A percentile compares a stretch with the other conserved stretches of the same genome.
These are phyloP conservation scores for Poecile atricapillus DNA, from an alignment of 2,113 vertebrate genomes.

Conservation along the genomic window DNA sequence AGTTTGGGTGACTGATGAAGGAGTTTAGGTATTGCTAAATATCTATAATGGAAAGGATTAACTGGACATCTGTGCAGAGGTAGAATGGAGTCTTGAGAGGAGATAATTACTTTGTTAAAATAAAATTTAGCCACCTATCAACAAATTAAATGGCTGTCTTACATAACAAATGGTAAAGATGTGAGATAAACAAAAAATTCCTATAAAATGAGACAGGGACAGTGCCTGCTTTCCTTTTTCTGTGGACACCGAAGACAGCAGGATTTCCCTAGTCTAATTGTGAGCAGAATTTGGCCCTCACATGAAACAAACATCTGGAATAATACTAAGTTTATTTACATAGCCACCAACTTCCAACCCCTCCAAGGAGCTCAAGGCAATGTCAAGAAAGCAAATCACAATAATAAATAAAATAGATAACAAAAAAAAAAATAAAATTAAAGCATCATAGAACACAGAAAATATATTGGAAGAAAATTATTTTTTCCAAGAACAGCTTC, in stretches of 20 bases:
- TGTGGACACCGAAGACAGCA: not conserved
- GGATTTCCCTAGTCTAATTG: constrained; percentile 31
- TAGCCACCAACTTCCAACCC: constrained; percentile 25
- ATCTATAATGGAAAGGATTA: not conserved
- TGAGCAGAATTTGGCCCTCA: constrained; percentile 43
- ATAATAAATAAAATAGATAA: constrained; percentile 48
- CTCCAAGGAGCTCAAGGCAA: not conserved
- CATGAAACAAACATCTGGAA: constrained; percentile 56
- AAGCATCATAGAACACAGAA: not conserved
- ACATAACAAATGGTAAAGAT: not conserved
- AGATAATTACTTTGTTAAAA: not conserved
- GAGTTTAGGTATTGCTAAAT: not conserved
- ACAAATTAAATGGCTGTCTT: not conserved
- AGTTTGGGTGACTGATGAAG: not conserved
- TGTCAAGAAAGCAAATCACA: constrained; percentile 14
- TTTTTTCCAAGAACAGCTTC: constrained; percentile 36
- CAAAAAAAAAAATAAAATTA: constrained; percentile 49
- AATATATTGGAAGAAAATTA: not conserved
- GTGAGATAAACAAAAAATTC: not conserved
- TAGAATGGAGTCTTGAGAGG: not conserved
- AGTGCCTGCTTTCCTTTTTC: not conserved
- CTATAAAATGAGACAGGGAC: not conserved
- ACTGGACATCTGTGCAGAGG: not conserved
- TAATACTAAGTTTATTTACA: constrained; percentile 50
- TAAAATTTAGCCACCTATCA: not conserved